A percentile compares a stretch with the other conserved stretches of the same genome.
phyloP scores from a whole-genome alignment of 2,797 vertebrate genomes.

The Cottoperca gobio region DNA sequence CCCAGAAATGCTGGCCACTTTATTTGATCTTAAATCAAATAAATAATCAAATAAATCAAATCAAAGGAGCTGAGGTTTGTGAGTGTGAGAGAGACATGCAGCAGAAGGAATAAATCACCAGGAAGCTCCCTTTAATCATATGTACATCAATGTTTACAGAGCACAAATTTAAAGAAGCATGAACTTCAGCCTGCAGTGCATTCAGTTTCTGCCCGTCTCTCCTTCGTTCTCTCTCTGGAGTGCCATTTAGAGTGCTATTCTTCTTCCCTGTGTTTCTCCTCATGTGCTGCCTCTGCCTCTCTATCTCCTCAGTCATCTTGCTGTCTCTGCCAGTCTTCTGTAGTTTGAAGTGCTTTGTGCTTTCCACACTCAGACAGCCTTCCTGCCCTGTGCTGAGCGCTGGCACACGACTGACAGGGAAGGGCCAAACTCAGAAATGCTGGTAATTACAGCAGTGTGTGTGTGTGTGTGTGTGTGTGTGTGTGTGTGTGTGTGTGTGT shows the following conservation, averaged over 20 bases:
- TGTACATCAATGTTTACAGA: constrained; percentile 12
- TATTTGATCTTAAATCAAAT: constrained; percentile 47
- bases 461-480: constrained; percentile 7
- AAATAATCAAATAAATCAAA: too few species aligned
- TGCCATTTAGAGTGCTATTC: constrained; percentile 46
- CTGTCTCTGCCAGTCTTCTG: constrained; percentile 69
- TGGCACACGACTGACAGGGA: constrained; percentile 21
- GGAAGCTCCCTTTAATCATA: constrained; percentile 5
- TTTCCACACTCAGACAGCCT: constrained; percentile 63
- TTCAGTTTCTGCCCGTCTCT: constrained; percentile 30
- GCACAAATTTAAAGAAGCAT: constrained; percentile 17
- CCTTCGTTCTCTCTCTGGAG: constrained; percentile 24
- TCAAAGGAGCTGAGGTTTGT: constrained; percentile 37
- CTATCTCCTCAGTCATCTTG: constrained; percentile 67
- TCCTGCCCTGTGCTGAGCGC: constrained; percentile 42
- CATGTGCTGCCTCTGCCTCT: constrained; percentile 55
- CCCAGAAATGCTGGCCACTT: constrained; percentile 65
- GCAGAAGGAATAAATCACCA: constrained; percentile 8
- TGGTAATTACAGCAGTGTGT: constrained; percentile 51
- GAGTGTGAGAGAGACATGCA: constrained; percentile 5
- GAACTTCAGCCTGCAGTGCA: constrained; percentile 22
- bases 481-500: constrained; percentile 1
- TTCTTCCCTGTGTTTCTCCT: constrained; percentile 35
- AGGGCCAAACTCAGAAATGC: constrained; percentile 28
- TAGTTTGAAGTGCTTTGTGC: constrained; percentile 78